phyloP scores from a whole-genome alignment of 2,888 invertebrate species.

The Podotricha telesiphe region DNA sequence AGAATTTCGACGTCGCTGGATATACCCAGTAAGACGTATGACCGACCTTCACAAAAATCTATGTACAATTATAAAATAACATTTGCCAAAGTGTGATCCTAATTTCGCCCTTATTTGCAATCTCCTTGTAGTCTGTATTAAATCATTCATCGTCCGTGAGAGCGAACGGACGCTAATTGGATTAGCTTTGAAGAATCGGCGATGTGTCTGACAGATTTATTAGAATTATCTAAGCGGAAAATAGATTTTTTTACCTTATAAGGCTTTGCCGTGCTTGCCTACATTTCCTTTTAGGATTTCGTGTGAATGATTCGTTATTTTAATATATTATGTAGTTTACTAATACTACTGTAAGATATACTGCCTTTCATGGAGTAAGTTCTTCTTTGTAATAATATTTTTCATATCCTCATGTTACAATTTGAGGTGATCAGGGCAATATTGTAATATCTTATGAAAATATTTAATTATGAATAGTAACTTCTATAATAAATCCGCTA shows the following conservation, averaged over 20 bases:
- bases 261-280: not conserved
- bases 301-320: no score
- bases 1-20: no score
- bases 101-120: conserved; percentile 22
- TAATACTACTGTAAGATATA: no score
- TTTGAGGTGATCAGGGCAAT: no score
- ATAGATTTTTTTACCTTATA: conserved; percentile 35
- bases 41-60: not conserved
- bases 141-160: conserved; percentile 38
- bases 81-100: conserved; percentile 5
- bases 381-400: no score
- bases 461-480: no score
- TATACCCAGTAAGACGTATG: no score
- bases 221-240: conserved; percentile 38
- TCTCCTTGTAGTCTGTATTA: conserved; percentile 38
- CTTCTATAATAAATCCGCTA: no score
- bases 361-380: no score
- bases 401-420: no score
- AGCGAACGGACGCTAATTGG: conserved; percentile 43
- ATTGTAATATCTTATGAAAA: no score
- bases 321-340: no score
- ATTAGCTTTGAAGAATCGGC: conserved; percentile 42
- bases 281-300: not conserved
- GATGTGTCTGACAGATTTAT: conserved; percentile 40
- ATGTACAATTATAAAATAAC: conserved; percentile 14